Conservation (phyloP, 2,113 vertebrate species). For the Machaerirhynchus nigripectus region DNA sequence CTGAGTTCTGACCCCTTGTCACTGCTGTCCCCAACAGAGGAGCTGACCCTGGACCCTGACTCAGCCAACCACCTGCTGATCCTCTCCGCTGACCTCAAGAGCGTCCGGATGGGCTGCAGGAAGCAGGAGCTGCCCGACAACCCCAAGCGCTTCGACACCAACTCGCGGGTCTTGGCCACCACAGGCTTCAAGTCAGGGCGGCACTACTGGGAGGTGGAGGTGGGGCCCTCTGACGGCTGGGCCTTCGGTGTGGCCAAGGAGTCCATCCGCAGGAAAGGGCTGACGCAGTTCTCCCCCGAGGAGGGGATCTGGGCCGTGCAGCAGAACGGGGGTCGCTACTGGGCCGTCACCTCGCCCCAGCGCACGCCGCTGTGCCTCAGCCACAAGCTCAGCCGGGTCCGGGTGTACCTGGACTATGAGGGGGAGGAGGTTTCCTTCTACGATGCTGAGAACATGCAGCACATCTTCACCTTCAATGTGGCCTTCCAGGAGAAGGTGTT, state of each 20-base stretch:
- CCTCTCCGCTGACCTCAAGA: constrained; percentile 80
- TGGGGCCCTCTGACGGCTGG: constrained; percentile 83
- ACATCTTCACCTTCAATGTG: constrained; percentile 75
- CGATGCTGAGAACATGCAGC: constrained; percentile 66
- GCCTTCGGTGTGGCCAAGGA: constrained; percentile 84
- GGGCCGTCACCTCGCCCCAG: constrained; percentile 72
- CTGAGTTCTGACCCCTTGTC: background rate
- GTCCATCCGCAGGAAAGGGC: constrained; percentile 76
- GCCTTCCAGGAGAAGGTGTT: constrained; percentile 73
- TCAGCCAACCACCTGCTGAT: constrained; percentile 77
- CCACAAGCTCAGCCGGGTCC: constrained; percentile 39
- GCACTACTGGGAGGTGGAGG: constrained; percentile 80
- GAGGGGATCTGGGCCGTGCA: constrained; percentile 76
- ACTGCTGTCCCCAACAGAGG: constrained; percentile 70
- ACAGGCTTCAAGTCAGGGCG: constrained; percentile 64
- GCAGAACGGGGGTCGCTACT: constrained; percentile 67
- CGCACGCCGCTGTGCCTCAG: constrained; percentile 45
- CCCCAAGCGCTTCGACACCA: constrained; percentile 72
- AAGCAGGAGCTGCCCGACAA: constrained; percentile 66
- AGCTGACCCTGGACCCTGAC: constrained; percentile 76
- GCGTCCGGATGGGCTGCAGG: constrained; percentile 79
- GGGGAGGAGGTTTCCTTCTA: constrained; percentile 77
- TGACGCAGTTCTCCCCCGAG: constrained; percentile 72
- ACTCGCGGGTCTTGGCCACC: constrained; percentile 68
- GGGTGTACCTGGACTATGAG: constrained; percentile 74